These are phyloP conservation scores for Drosophila nikananu DNA, from an alignment of 1,140 invertebrate species.

Conservation along the genomic window DNA sequence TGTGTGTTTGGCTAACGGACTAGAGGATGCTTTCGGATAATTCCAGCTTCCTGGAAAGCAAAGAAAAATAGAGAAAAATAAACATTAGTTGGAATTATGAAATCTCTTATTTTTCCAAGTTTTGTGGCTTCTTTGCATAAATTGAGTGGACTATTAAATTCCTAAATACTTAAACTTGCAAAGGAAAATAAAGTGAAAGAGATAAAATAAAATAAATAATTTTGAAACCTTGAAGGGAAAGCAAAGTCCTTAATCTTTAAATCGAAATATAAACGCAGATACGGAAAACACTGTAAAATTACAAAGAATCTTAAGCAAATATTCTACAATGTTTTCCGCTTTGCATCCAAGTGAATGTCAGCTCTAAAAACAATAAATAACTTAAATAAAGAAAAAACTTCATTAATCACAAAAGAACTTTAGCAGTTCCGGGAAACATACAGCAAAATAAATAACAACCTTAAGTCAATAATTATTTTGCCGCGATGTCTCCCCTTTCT, in stretches of 20 bases:
- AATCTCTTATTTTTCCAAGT: not conserved
- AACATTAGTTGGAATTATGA: not conserved
- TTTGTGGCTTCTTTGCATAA: no score
- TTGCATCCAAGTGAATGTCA: slow-evolving; percentile 1
- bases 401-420: slow-evolving; percentile 3
- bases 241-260: not conserved
- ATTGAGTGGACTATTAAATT: not conserved
- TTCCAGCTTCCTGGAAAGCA: not conserved
- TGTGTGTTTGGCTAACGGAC: slow-evolving; percentile 16
- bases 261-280: not conserved
- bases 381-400: not conserved
- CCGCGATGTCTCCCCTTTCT: slow-evolving; percentile 7
- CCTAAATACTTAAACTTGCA: not conserved
- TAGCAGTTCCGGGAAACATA: slow-evolving; percentile 6
- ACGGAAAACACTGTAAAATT: slow-evolving; percentile 1
- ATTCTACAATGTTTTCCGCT: slow-evolving; percentile 10
- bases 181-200: not conserved
- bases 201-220: not conserved
- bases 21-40: slow-evolving; percentile 12
- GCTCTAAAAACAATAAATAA: slow-evolving; percentile 4
- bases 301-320: not conserved
- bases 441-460: slow-evolving; percentile 4
- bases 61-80: slow-evolving; percentile 1
- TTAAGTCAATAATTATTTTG: slow-evolving; percentile 36
- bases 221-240: not conserved